These are phyloP conservation scores for Monopis laevigella DNA, from an alignment of 2,888 invertebrate species.

Conservation along the genomic window DNA sequence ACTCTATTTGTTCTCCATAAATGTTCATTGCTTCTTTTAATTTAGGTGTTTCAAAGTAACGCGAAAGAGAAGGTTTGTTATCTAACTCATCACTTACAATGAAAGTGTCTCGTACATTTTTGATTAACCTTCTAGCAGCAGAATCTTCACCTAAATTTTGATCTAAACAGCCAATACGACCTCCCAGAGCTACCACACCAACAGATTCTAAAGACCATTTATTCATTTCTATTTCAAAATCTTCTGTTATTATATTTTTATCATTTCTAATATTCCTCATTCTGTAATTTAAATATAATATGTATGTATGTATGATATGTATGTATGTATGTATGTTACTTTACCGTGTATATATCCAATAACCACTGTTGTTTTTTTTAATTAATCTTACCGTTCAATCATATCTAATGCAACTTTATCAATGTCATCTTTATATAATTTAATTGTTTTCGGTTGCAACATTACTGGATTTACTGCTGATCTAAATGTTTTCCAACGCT, in stretches of 20 bases:
- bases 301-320: background rate
- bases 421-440: slow-evolving; percentile 71
- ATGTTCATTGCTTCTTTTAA: slow-evolving; percentile 38
- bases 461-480: slow-evolving; percentile 79
- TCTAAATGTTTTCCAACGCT: slow-evolving; percentile 79
- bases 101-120: slow-evolving; percentile 36
- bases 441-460: slow-evolving; percentile 77
- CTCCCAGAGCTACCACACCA: slow-evolving; percentile 42
- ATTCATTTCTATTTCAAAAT: slow-evolving; percentile 64
- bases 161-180: slow-evolving; percentile 40
- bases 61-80: slow-evolving; percentile 38
- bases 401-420: slow-evolving; percentile 75
- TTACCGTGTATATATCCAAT: too few relatives aligned
- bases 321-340: background rate
- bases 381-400: slow-evolving; percentile 58
- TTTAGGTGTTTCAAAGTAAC: slow-evolving; percentile 30
- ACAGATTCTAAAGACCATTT: slow-evolving; percentile 72
- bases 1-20: slow-evolving; percentile 39
- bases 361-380: background rate
- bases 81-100: slow-evolving; percentile 29
- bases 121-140: slow-evolving; percentile 35
- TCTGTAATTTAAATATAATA: background rate
- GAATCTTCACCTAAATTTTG: slow-evolving; percentile 36
- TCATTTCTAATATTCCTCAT: slow-evolving; percentile 45
- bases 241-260: slow-evolving; percentile 60